These are phyloP conservation scores for Petrocephalus schoutedeni DNA, from an alignment of 2,797 vertebrate species.

Conservation along the genomic window DNA sequence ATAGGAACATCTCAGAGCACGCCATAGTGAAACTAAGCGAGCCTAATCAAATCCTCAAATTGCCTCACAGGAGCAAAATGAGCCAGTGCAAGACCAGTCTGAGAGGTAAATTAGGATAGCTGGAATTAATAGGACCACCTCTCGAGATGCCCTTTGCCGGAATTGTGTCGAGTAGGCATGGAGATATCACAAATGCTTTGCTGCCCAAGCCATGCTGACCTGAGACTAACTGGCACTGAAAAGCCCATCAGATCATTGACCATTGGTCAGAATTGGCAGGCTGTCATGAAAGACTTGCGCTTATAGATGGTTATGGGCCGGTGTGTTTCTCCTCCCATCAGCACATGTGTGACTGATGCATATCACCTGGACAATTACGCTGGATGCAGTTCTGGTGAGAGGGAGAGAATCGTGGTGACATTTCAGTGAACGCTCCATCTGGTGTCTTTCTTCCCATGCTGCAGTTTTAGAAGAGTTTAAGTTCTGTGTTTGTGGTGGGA, in stretches of 20 bases:
- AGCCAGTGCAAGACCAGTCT: background rate
- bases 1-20: background rate
- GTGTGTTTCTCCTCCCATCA: background rate
- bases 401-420: background rate
- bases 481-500: background rate
- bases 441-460: conserved; percentile 2
- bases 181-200: background rate
- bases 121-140: background rate
- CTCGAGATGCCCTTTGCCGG: background rate
- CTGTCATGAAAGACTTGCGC: background rate
- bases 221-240: background rate
- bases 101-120: background rate
- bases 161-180: background rate
- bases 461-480: conserved; percentile 17
- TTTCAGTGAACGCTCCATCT: conserved; percentile 6
- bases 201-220: background rate
- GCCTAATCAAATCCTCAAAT: background rate
- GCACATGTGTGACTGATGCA: background rate
- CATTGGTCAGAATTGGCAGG: background rate
- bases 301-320: background rate
- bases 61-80: background rate
- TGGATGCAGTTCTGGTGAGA: background rate
- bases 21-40: background rate
- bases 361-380: background rate
- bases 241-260: background rate